A percentile compares a stretch with the other conserved stretches of the same genome.
phyloP scores from a whole-genome alignment of 2,797 vertebrate species.

The Crypturellus tataupa region DNA sequence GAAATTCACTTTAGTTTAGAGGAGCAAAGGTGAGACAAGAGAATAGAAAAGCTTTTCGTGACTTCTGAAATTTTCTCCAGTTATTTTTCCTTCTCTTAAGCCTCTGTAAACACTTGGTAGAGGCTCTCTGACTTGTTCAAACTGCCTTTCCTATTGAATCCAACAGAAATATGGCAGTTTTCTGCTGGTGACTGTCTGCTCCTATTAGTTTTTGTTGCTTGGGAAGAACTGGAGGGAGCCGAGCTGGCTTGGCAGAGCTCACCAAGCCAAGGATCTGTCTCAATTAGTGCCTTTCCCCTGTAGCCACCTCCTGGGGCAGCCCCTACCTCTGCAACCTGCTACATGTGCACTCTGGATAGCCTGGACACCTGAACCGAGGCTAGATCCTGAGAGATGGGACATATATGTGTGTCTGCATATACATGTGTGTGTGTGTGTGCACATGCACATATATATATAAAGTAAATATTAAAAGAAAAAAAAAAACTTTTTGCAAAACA shows the following conservation, averaged over 20 bases:
- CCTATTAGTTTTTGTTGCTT: background rate
- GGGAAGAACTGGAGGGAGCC: background rate
- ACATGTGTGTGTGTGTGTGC: no score
- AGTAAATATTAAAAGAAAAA: background rate
- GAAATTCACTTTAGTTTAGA: background rate
- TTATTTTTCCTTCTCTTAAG: background rate
- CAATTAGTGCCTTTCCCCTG: background rate
- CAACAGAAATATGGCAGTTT: background rate
- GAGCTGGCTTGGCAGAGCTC: background rate
- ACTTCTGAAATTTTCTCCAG: background rate
- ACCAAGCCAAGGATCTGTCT: background rate
- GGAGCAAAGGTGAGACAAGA: background rate
- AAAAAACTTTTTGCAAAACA: background rate
- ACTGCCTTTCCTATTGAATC: background rate
- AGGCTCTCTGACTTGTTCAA: accelerated
- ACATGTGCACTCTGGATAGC: background rate
- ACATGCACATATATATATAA: background rate
- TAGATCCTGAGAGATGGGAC: background rate
- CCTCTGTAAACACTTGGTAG: background rate
- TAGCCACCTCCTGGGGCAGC: background rate
- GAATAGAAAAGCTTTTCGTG: background rate
- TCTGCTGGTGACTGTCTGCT: background rate
- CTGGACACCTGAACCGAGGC: background rate
- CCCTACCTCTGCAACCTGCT: background rate
- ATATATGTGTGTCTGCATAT: background rate